These are phyloP conservation scores for Gallinago paraguaiae DNA, from an alignment of 2,113 vertebrate genomes.

Conservation along the genomic window DNA sequence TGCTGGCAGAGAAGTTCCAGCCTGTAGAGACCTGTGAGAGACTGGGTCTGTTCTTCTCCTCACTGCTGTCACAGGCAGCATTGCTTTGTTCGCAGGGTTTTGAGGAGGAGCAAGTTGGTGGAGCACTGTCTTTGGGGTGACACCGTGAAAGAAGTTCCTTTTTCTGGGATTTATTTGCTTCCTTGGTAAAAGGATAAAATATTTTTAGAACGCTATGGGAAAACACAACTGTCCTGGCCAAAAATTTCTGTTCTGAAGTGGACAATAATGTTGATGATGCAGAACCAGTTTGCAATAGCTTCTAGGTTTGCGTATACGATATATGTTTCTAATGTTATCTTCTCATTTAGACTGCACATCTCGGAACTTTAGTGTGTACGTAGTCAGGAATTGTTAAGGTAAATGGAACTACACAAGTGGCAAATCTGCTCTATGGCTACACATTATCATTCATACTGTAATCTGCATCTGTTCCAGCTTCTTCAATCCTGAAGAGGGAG, in stretches of 20 bases:
- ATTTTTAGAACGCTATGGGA: not conserved
- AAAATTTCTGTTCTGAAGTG: not conserved
- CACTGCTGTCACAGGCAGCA: not conserved
- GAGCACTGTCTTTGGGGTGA: not conserved
- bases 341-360: not conserved
- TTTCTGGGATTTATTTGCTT: not conserved
- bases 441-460: not conserved
- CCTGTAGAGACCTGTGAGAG: not conserved
- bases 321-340: not conserved
- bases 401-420: not conserved
- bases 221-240: not conserved
- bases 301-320: not conserved
- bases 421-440: not conserved
- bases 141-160: not conserved
- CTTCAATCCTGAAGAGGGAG: conserved; percentile 94
- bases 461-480: conserved; percentile 77
- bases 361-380: not conserved
- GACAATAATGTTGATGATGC: not conserved
- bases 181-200: not conserved
- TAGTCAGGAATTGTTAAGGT: not conserved
- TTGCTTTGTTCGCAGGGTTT: not conserved
- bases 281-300: not conserved
- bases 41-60: not conserved
- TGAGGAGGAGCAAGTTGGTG: not conserved
- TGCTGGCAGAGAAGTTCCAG: not conserved